Conservation (phyloP, 2,888 invertebrate species). For the Dicranocentrus wangi region DNA sequence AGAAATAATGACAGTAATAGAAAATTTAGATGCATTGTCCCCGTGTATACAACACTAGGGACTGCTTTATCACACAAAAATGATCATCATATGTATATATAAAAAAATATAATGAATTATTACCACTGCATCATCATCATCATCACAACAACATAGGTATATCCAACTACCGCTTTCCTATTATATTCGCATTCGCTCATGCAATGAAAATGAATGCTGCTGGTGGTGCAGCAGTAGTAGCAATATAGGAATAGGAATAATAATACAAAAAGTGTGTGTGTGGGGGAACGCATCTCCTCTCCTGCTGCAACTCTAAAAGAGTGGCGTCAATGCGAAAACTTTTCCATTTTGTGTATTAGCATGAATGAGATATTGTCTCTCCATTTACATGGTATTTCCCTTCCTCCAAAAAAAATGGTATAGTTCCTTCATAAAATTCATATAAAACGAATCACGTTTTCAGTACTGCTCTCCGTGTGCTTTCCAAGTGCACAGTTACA, state of each 20-base stretch:
- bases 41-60: too few species aligned
- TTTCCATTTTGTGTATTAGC: neutral
- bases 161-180: neutral
- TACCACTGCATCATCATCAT: conserved; percentile 5
- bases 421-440: conserved; percentile 10
- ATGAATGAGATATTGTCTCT: conserved; percentile 7
- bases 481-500: conserved; percentile 28
- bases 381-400: conserved; percentile 27
- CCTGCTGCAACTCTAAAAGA: too few species aligned
- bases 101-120: too few species aligned
- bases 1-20: neutral
- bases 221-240: neutral
- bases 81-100: too few species aligned
- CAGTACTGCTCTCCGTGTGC: neutral
- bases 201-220: conserved; percentile 13
- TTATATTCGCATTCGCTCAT: conserved; percentile 15
- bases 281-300: too few species aligned
- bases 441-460: conserved; percentile 15
- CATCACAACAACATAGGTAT: neutral
- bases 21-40: too few species aligned
- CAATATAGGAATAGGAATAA: neutral
- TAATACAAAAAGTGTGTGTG: neutral
- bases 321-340: neutral
- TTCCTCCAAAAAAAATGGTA: neutral
- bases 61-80: too few species aligned